These are phyloP conservation scores for Euwallacea fornicatus DNA, from an alignment of 1,140 invertebrate genomes.

Conservation along the genomic window DNA sequence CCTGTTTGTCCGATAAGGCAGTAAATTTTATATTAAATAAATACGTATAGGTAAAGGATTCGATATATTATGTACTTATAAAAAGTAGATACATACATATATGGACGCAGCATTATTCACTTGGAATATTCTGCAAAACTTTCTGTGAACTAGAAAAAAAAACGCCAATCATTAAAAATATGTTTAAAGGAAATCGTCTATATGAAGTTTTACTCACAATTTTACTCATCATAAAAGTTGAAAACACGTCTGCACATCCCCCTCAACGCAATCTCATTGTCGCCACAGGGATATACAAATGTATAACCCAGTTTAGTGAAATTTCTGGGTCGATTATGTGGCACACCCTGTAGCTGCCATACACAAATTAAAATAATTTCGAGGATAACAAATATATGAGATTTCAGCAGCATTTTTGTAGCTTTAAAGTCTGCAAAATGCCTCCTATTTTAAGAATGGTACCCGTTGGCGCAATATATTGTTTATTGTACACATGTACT, in stretches of 20 bases:
- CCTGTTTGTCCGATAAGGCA: too few species aligned
- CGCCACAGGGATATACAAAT: slow-evolving; percentile 6
- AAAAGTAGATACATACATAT: too few species aligned
- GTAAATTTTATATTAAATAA: too few species aligned
- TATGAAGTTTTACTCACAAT: not conserved
- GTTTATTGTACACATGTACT: too few species aligned
- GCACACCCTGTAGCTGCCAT: slow-evolving; percentile 5
- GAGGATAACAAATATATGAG: too few species aligned
- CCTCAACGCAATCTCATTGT: slow-evolving; percentile 9
- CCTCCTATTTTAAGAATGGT: not conserved
- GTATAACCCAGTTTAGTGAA: slow-evolving; percentile 22
- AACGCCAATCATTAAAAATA: too few species aligned
- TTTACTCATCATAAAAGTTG: slow-evolving; percentile 18
- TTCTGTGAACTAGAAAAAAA: too few species aligned
- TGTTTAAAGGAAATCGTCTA: too few species aligned
- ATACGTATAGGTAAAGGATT: too few species aligned
- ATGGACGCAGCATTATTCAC: too few species aligned
- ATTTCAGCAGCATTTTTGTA: not conserved
- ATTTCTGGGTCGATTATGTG: slow-evolving; percentile 8
- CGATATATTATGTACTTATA: too few species aligned
- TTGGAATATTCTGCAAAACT: too few species aligned
- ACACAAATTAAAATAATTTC: slow-evolving; percentile 7
- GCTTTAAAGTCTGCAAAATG: not conserved
- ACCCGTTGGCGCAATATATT: not conserved
- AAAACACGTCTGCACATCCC: slow-evolving; percentile 19